These are phyloP conservation scores for Xiphorhynchus elegans DNA, from an alignment of 2,113 vertebrate species.

Conservation along the genomic window DNA sequence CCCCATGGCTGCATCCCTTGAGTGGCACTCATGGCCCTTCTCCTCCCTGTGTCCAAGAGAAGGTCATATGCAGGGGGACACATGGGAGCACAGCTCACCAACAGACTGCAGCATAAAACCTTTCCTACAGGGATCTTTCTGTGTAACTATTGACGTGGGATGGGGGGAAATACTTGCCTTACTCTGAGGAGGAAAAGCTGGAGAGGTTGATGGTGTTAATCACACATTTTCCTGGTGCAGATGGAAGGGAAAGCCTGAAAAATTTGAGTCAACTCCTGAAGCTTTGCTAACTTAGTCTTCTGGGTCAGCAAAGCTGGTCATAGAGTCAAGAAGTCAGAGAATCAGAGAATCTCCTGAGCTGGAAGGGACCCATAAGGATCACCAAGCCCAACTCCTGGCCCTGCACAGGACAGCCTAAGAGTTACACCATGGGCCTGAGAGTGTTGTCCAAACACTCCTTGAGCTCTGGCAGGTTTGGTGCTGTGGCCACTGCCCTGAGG, in stretches of 20 bases:
- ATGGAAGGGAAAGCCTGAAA: not conserved
- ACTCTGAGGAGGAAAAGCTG: not conserved
- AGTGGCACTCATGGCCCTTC: not conserved
- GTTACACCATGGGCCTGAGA: not conserved
- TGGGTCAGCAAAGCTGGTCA: not conserved
- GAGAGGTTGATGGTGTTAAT: not conserved
- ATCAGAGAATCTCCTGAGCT: not conserved
- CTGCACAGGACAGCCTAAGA: not conserved
- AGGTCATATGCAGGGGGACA: fast-evolving
- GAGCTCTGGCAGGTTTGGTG: not conserved
- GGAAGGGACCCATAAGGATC: not conserved
- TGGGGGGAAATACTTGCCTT: not conserved
- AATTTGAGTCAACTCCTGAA: not conserved
- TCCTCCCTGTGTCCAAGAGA: not conserved
- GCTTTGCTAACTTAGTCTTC: not conserved
- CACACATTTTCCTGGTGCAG: not conserved
- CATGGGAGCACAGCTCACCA: not conserved
- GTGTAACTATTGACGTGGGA: not conserved
- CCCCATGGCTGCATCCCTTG: not conserved
- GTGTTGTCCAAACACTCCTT: not conserved
- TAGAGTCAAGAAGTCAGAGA: not conserved
- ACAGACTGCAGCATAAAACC: not conserved
- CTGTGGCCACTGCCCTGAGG: too few species aligned
- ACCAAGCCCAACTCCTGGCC: not conserved
- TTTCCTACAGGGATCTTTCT: not conserved